phyloP scores from a whole-genome alignment of 2,888 invertebrate species.

The Anodontia alba region DNA sequence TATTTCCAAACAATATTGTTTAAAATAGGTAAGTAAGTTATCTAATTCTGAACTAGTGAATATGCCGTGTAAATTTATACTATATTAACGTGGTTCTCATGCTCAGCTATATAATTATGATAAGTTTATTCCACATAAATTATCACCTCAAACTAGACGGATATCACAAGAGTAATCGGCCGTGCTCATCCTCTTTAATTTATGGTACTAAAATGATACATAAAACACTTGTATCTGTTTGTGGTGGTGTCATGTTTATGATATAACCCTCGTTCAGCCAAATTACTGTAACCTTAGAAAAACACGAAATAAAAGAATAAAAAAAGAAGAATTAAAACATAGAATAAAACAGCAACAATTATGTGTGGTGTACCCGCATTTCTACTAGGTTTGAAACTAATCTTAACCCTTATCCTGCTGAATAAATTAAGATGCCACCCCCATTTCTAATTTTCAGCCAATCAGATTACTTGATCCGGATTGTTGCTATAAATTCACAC shows the following conservation, averaged over 20 bases:
- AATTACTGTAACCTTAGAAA: neutral
- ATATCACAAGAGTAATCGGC: slow-evolving; percentile 22
- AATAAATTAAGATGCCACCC: too few relatives aligned
- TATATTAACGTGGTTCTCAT: neutral
- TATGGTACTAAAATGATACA: too few relatives aligned
- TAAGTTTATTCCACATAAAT: slow-evolving; percentile 35
- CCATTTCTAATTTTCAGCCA: too few relatives aligned
- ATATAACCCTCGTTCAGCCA: neutral
- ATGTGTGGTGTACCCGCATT: too few relatives aligned
- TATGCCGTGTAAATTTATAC: neutral
- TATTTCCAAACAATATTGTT: too few relatives aligned
- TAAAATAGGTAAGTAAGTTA: too few relatives aligned
- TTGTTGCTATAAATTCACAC: too few relatives aligned
- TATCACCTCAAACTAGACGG: slow-evolving; percentile 25
- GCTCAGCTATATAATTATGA: slow-evolving; percentile 19
- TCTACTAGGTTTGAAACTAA: too few relatives aligned
- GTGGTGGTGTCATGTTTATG: too few relatives aligned
- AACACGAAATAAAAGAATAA: neutral
- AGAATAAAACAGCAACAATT: too few relatives aligned
- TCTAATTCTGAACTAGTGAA: neutral
- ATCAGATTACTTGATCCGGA: too few relatives aligned
- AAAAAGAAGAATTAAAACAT: neutral
- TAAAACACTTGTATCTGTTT: neutral
- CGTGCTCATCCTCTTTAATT: neutral
- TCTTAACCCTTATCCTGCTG: too few relatives aligned